A percentile compares a stretch with the other conserved stretches of the same genome.
These are phyloP conservation scores for Cydia splendana DNA, from an alignment of 1,140 invertebrate species.

Conservation along the genomic window DNA sequence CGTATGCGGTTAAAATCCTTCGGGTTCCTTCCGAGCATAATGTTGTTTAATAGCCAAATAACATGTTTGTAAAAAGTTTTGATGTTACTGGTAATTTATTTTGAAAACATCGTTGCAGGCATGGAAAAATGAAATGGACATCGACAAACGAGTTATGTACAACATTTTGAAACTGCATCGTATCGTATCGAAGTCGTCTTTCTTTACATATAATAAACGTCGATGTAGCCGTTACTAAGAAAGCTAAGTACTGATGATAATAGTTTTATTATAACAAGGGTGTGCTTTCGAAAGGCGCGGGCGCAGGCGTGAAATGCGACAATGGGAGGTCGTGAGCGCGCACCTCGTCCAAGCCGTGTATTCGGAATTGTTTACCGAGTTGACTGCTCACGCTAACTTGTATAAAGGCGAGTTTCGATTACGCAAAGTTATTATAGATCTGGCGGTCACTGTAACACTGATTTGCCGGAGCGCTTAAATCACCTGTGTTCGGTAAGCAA, in stretches of 20 bases:
- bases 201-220: too few relatives aligned
- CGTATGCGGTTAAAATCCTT: too few relatives aligned
- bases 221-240: background rate
- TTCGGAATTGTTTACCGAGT: background rate
- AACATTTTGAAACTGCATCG: too few relatives aligned
- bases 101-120: too few relatives aligned
- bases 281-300: slow-evolving; percentile 28
- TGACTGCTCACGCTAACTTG: background rate
- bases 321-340: slow-evolving; percentile 23
- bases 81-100: too few relatives aligned
- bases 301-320: slow-evolving; percentile 30
- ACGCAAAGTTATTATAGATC: background rate
- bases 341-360: slow-evolving; percentile 3
- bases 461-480: background rate
- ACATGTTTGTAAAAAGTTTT: too few relatives aligned
- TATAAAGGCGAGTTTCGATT: background rate
- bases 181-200: too few relatives aligned
- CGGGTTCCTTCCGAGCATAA: too few relatives aligned
- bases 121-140: too few relatives aligned
- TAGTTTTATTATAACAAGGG: background rate
- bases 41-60: too few relatives aligned
- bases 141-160: too few relatives aligned
- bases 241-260: background rate
- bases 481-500: background rate
- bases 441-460: background rate